Conservation (phyloP, 2,888 invertebrate genomes). For the Sphaeridia pumilis region DNA sequence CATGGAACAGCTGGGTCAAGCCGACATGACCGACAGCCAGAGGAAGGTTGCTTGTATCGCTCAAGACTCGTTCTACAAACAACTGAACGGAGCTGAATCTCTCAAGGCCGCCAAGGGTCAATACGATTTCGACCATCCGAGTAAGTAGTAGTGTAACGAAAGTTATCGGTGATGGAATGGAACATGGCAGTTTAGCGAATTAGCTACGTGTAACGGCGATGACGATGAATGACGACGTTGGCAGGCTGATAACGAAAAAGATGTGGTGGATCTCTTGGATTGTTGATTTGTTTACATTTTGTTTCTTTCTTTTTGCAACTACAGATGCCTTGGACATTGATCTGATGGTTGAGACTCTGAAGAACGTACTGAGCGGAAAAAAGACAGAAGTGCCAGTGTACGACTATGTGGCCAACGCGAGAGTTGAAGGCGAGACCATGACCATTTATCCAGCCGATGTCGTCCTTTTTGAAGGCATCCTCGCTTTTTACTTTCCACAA, state of each 20-base stretch:
- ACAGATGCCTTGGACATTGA: constrained; percentile 85
- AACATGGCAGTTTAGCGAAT: too few relatives aligned
- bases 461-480: constrained; percentile 92
- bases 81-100: constrained; percentile 64
- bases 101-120: constrained; percentile 73
- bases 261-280: too few relatives aligned
- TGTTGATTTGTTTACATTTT: too few relatives aligned
- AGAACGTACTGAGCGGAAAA: constrained; percentile 69
- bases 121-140: constrained; percentile 97
- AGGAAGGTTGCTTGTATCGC: constrained; percentile 87
- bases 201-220: too few relatives aligned
- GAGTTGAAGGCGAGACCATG: constrained; percentile 58
- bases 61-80: constrained; percentile 93
- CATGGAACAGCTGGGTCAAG: constrained; percentile 90
- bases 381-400: constrained; percentile 85
- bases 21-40: constrained; percentile 75
- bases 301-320: too few relatives aligned
- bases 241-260: too few relatives aligned
- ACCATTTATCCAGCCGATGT: constrained; percentile 93
- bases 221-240: too few relatives aligned
- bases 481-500: constrained; percentile 94
- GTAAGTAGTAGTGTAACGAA: too few relatives aligned
- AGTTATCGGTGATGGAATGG: too few relatives aligned
- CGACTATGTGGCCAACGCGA: constrained; percentile 80
- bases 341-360: constrained; percentile 64